Evolutionary conservation across 2,888 invertebrate genomes (phyloP).

Genomic region (Chironomus tentans): DNA sequence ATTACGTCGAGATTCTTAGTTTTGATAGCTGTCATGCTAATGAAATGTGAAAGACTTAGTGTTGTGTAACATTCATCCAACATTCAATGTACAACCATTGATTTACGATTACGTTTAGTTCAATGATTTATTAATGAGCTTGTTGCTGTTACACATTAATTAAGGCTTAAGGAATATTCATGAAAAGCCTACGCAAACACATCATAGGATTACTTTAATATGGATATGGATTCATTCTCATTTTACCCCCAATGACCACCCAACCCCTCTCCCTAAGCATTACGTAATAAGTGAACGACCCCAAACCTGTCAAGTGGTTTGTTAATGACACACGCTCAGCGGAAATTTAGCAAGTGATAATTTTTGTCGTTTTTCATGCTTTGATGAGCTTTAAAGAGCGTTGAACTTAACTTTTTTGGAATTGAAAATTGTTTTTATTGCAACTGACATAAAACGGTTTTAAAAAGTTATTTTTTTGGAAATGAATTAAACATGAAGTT

Average conservation of each 20-base stretch:
- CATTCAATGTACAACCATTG: neutral
- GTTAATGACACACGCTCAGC: neutral
- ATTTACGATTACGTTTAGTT: neutral
- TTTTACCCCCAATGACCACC: too few species aligned
- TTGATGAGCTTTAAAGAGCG: neutral
- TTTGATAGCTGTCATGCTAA: neutral
- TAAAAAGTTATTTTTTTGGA: too few species aligned
- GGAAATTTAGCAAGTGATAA: neutral
- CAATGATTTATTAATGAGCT: neutral
- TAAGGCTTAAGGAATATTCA: neutral
- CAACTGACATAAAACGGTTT: too few species aligned
- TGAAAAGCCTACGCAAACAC: neutral
- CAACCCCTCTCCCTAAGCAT: too few species aligned
- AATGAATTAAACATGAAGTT: too few species aligned
- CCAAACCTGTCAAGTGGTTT: too few species aligned
- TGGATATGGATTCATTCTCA: too few species aligned
- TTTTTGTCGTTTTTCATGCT: neutral
- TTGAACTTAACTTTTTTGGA: neutral
- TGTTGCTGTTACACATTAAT: neutral
- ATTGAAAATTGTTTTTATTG: neutral
- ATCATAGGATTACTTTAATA: neutral
- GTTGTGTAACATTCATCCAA: neutral
- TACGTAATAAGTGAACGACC: too few species aligned
- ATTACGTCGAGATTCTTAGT: neutral
- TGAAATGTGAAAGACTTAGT: neutral